These are phyloP conservation scores for Semnopithecus entellus DNA, from an alignment of 2,113 vertebrate genomes.

Conservation along the genomic window DNA sequence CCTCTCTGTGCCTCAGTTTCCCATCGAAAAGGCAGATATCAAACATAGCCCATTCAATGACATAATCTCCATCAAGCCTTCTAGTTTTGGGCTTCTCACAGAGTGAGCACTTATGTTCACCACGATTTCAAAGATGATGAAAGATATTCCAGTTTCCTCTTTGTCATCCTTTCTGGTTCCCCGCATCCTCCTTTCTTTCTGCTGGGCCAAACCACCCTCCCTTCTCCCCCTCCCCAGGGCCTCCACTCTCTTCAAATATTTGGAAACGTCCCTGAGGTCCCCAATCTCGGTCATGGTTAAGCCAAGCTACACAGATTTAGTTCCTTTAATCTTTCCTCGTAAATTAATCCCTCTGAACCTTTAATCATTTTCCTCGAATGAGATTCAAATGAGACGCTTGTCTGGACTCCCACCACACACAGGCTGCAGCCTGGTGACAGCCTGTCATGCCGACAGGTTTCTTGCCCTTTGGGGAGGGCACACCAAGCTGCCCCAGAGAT, in stretches of 20 bases:
- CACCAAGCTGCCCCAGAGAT: background rate
- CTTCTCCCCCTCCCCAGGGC: background rate
- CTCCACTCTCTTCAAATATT: constrained; percentile 60
- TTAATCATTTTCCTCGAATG: constrained; percentile 64
- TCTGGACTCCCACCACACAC: background rate
- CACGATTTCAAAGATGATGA: fast-evolving
- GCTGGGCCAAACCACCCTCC: background rate
- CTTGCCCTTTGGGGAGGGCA: background rate
- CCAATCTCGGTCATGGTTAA: constrained; percentile 54
- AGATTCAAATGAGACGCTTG: constrained; percentile 57
- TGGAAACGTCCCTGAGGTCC: constrained; percentile 52
- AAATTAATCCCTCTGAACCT: constrained; percentile 74
- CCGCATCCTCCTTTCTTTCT: background rate
- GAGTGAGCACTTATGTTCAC: fast-evolving
- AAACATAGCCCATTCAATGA: background rate
- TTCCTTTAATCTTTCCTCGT: constrained; percentile 72
- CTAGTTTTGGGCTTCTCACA: fast-evolving
- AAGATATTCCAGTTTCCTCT: background rate
- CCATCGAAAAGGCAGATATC: background rate
- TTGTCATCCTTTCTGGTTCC: background rate
- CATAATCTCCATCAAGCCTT: fast-evolving
- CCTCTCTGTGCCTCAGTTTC: background rate
- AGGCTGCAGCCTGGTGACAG: background rate
- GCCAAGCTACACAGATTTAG: constrained; percentile 67
- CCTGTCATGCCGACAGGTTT: background rate